These are phyloP conservation scores for Thymallus thymallus DNA, from an alignment of 2,113 vertebrate genomes.

Conservation along the genomic window DNA sequence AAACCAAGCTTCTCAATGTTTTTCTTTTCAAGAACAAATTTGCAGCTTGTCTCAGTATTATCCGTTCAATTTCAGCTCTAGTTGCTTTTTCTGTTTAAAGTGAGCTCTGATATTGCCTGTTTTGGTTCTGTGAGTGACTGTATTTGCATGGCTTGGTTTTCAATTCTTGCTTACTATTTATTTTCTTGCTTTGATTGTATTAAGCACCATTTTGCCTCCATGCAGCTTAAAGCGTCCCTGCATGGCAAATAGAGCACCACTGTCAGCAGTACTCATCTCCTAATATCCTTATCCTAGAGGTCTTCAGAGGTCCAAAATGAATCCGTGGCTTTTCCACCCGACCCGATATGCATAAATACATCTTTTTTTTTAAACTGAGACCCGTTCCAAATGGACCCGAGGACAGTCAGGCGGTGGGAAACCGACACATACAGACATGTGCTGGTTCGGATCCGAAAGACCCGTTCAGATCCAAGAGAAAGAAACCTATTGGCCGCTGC, in stretches of 20 bases:
- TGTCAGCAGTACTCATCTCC: constrained; percentile 37
- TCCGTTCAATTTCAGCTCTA: constrained; percentile 60
- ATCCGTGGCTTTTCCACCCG: too few species aligned
- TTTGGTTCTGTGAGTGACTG: constrained; percentile 6
- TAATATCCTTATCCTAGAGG: not conserved
- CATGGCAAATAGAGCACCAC: constrained; percentile 67
- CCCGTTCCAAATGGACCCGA: too few species aligned
- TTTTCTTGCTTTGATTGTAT: constrained; percentile 67
- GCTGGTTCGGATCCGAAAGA: too few species aligned
- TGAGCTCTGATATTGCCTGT: constrained; percentile 43
- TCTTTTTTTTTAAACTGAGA: too few species aligned
- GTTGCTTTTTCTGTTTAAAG: constrained; percentile 33
- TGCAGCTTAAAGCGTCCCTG: constrained; percentile 64
- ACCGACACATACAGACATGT: too few species aligned
- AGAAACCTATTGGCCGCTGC: too few species aligned
- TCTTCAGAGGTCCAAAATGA: too few species aligned
- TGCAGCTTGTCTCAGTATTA: constrained; percentile 71
- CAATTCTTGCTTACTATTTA: constrained; percentile 37
- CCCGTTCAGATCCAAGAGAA: too few species aligned
- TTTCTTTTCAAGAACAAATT: constrained; percentile 54
- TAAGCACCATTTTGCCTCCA: constrained; percentile 65
- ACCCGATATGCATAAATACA: too few species aligned
- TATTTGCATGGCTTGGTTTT: constrained; percentile 66
- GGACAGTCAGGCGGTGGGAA: too few species aligned
- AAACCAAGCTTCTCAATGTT: constrained; percentile 68